These are phyloP conservation scores for Ephialtes manifestator DNA, from an alignment of 2,888 invertebrate genomes.

Conservation along the genomic window DNA sequence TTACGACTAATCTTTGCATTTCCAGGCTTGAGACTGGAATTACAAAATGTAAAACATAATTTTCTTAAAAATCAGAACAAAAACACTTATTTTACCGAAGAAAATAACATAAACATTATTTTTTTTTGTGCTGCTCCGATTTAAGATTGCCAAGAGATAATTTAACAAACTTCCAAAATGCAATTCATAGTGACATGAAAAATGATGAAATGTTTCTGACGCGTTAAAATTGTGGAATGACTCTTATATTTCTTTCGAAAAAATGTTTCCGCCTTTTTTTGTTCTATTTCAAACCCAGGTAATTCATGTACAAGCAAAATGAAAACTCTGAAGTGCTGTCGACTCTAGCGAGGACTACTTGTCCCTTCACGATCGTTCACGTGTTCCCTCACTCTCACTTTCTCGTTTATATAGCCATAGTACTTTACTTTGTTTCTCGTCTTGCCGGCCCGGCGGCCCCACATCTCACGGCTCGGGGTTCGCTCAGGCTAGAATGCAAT, in stretches of 20 bases:
- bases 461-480: slow-evolving; percentile 46
- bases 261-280: background rate
- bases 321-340: background rate
- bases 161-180: too few species aligned
- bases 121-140: too few species aligned
- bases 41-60: too few species aligned
- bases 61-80: too few species aligned
- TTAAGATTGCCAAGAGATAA: too few species aligned
- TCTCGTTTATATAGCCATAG: slow-evolving; percentile 65
- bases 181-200: too few species aligned
- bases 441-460: slow-evolving; percentile 24
- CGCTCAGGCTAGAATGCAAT: slow-evolving; percentile 80
- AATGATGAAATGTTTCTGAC: too few species aligned
- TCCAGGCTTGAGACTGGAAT: too few species aligned
- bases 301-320: slow-evolving; percentile 17
- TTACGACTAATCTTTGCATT: too few species aligned
- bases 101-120: too few species aligned
- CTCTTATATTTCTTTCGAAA: background rate
- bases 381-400: slow-evolving; percentile 72
- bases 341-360: slow-evolving; percentile 29
- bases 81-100: too few species aligned
- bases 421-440: slow-evolving; percentile 68
- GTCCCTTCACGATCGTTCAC: slow-evolving; percentile 43
- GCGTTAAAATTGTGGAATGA: background rate
- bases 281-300: background rate